Conservation (phyloP, 2,797 vertebrate genomes). For the Phylloscopus collybita region DNA sequence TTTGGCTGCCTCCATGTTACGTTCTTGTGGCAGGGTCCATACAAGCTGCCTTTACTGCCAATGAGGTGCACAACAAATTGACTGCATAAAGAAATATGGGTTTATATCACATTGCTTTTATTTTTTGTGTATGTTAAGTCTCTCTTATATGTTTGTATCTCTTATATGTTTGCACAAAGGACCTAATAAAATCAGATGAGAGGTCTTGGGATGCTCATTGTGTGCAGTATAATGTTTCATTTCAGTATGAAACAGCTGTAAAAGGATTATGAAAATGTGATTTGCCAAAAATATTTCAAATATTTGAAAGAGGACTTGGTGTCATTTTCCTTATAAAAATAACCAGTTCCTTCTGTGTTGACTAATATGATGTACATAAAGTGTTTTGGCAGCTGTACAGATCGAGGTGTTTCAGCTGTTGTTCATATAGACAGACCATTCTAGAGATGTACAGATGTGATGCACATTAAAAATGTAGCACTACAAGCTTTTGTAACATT, state of each 20-base stretch:
- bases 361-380: conserved; percentile 24
- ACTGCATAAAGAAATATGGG: background rate
- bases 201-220: background rate
- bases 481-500: conserved; percentile 26
- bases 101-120: background rate
- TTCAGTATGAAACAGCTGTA: conserved; percentile 32
- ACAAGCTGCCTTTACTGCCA: background rate
- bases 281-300: conserved; percentile 62
- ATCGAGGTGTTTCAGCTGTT: conserved; percentile 65
- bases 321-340: conserved; percentile 63
- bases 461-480: conserved; percentile 52
- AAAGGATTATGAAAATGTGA: conserved; percentile 49
- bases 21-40: too few relatives aligned
- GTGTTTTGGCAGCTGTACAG: background rate
- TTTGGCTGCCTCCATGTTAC: background rate
- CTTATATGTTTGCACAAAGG: background rate
- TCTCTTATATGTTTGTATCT: background rate
- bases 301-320: conserved; percentile 60
- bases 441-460: conserved; percentile 40
- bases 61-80: background rate
- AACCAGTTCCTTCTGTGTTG: conserved; percentile 55
- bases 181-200: conserved; percentile 41
- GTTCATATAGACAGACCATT: conserved; percentile 22
- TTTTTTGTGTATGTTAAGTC: background rate
- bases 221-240: background rate